Evolutionary conservation across 2,797 vertebrate genomes (phyloP).

Genomic region (Sebastolobus altivelis): DNA sequence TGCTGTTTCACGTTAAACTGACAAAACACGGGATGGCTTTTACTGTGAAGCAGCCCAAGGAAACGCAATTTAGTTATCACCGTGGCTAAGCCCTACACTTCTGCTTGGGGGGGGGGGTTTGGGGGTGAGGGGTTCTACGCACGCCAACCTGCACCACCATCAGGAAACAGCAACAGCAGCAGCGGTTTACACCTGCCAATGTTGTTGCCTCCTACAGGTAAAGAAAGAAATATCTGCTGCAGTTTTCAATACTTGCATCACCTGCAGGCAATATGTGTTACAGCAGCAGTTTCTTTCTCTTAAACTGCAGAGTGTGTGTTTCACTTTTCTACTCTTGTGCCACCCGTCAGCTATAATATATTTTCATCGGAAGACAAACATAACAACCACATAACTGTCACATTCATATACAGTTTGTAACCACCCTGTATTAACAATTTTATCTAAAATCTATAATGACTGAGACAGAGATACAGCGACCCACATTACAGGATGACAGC

Average conservation of each 20-base stretch:
- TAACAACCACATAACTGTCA: not conserved
- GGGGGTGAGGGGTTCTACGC: not conserved
- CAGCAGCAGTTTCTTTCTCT: no score
- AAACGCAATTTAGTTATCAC: not conserved
- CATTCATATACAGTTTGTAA: not conserved
- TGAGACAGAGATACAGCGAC: not conserved
- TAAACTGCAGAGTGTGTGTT: not conserved
- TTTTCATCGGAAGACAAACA: not conserved
- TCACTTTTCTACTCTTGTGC: not conserved
- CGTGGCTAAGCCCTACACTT: no score
- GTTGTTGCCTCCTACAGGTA: not conserved
- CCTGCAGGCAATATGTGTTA: not conserved
- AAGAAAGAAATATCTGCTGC: not conserved
- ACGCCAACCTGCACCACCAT: not conserved
- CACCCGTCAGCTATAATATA: not conserved
- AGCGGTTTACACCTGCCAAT: not conserved
- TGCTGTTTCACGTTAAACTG: not conserved
- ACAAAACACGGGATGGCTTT: not conserved
- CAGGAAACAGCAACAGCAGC: not conserved
- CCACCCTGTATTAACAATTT: not conserved
- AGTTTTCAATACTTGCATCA: not conserved
- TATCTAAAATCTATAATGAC: not conserved
- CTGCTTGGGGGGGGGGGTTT: no score
- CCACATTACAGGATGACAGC: not conserved
- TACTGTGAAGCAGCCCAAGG: not conserved